These are phyloP conservation scores for Mormyrops boulengeri DNA, from an alignment of 2,797 vertebrate genomes.

Conservation along the genomic window DNA sequence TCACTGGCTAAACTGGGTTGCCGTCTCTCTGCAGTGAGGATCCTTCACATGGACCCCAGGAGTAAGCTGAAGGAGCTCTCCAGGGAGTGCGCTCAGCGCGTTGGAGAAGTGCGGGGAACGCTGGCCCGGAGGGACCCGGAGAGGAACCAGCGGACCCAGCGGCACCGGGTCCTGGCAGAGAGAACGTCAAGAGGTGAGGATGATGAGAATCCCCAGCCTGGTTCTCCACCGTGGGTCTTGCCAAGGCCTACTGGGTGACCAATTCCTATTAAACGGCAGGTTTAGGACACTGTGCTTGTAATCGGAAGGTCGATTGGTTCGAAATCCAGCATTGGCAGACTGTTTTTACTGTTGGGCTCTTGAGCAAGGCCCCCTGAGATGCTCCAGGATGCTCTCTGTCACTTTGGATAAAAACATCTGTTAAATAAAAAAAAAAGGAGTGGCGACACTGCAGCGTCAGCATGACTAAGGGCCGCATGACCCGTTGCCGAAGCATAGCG, in stretches of 20 bases:
- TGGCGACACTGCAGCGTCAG: neutral
- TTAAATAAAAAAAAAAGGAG: neutral
- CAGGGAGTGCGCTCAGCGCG: slow-evolving; percentile 76
- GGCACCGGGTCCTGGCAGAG: slow-evolving; percentile 48
- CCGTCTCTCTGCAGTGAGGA: slow-evolving; percentile 63
- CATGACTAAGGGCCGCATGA: neutral
- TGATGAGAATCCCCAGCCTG: neutral
- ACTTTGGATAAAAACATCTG: neutral
- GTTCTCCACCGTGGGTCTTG: neutral
- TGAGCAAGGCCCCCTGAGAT: neutral
- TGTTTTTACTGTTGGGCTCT: neutral
- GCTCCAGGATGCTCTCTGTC: neutral
- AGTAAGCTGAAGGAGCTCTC: slow-evolving; percentile 75
- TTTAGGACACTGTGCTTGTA: neutral
- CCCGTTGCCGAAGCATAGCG: neutral
- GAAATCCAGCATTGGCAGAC: neutral
- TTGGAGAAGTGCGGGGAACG: slow-evolving; percentile 63
- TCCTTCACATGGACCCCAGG: slow-evolving; percentile 61
- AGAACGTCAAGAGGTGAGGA: neutral
- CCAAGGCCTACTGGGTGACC: neutral
- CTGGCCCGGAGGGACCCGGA: slow-evolving; percentile 69
- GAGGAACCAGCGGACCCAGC: slow-evolving; percentile 59
- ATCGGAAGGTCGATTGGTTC: neutral
- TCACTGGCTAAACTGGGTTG: neutral
- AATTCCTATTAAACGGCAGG: neutral